Percentiles rank a stretch among this genome's conserved stretches.
Conservation (phyloP, 1,140 invertebrate genomes). For the Eriosoma lanigerum region DNA sequence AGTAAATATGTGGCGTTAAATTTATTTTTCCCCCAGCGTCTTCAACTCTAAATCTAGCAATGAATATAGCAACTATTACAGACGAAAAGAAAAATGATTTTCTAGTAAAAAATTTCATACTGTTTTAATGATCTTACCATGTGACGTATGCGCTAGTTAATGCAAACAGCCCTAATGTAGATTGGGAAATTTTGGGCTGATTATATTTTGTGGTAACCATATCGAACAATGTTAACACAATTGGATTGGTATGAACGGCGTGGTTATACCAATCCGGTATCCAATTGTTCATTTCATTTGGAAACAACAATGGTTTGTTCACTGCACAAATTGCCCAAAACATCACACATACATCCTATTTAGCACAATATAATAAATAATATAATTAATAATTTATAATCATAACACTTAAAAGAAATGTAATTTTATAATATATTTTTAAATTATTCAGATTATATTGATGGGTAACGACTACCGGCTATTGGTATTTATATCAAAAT, state of each 20-base stretch:
- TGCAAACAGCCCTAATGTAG: conserved; percentile 63
- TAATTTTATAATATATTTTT: no score
- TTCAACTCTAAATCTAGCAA: no score
- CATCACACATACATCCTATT: conserved; percentile 77
- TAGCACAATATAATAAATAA: conserved; percentile 53
- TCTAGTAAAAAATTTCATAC: no score
- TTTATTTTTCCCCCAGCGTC: no score
- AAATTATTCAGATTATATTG: no score
- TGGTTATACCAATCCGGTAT: conserved; percentile 88
- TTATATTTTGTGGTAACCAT: conserved; percentile 68
- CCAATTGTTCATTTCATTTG: conserved; percentile 72
- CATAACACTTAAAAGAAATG: no score
- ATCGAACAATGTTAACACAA: conserved; percentile 72
- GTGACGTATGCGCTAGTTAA: conserved; percentile 72
- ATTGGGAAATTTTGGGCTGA: conserved; percentile 67
- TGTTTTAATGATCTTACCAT: no score
- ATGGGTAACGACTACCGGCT: no score
- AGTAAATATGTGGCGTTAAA: no score
- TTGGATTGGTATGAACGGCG: conserved; percentile 78
- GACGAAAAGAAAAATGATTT: background rate
- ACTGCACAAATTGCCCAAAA: conserved; percentile 84
- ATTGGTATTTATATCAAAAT: no score
- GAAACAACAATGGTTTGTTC: conserved; percentile 85
- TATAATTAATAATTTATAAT: no score
- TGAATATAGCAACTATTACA: no score